Percentiles rank a stretch among this genome's conserved stretches.
Evolutionary conservation across 1,140 invertebrate genomes (phyloP).

Genomic region (Diploscapter pachys): DNA sequence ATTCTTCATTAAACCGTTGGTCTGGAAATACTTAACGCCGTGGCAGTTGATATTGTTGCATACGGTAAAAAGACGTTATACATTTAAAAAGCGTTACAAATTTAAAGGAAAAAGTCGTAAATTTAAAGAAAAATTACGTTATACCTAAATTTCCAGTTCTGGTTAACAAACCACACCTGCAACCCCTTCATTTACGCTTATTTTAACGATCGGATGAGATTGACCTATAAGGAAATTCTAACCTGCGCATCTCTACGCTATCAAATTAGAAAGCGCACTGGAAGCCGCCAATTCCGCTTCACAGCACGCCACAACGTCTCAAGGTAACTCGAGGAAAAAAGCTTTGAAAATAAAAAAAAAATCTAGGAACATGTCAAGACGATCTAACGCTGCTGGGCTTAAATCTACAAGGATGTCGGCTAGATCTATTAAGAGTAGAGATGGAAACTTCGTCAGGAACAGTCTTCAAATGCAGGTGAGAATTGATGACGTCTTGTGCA

Average conservation of each 20-base stretch:
- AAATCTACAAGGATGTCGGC: conserved; percentile 44
- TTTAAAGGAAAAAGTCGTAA: background rate
- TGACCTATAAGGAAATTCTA: conserved; percentile 47
- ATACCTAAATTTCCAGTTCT: conserved; percentile 30
- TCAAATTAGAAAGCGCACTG: conserved; percentile 36
- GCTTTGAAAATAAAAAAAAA: background rate
- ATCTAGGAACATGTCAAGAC: conserved; percentile 27
- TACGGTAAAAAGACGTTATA: conserved; percentile 12
- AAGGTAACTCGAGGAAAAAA: background rate
- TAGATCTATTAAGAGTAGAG: conserved; percentile 34
- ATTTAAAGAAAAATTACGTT: too few species aligned
- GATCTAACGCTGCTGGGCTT: conserved; percentile 35
- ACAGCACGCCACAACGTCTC: conserved; percentile 20
- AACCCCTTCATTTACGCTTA: conserved; percentile 56
- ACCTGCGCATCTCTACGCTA: conserved; percentile 44
- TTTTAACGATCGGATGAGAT: conserved; percentile 53
- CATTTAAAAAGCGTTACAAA: background rate
- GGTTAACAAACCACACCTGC: conserved; percentile 48
- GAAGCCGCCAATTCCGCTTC: conserved; percentile 28
- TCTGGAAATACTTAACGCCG: conserved; percentile 34
- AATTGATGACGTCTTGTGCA: too few species aligned
- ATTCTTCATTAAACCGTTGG: conserved; percentile 50
- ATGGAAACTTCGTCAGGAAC: conserved; percentile 53
- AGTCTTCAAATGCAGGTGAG: conserved; percentile 48
- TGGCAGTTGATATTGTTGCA: conserved; percentile 48